Percentiles rank a stretch among this genome's conserved stretches.
These are phyloP conservation scores for Tenualosa thibaudeaui DNA, from an alignment of 2,797 vertebrate species.

Conservation along the genomic window DNA sequence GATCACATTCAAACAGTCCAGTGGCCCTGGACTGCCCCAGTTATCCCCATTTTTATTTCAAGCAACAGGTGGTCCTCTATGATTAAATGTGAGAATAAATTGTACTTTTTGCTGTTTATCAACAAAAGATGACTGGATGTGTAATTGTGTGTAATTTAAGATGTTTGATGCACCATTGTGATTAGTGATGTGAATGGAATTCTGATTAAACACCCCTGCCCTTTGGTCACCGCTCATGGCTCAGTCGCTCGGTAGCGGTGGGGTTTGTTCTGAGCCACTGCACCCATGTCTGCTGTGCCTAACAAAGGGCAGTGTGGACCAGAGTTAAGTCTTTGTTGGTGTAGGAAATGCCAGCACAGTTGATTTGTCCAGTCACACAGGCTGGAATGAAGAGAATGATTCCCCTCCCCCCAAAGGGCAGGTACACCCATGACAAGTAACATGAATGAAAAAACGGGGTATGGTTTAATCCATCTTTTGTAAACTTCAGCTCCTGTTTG, in stretches of 20 bases:
- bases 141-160: no score
- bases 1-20: background rate
- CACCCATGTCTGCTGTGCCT: background rate
- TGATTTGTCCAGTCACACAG: background rate
- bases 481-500: no score
- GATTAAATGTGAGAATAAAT: background rate
- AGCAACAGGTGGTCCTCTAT: background rate
- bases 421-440: background rate
- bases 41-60: background rate
- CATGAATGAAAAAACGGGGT: background rate
- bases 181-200: background rate
- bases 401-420: background rate
- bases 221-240: background rate
- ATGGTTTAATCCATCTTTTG: no score
- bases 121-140: no score
- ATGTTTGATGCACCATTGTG: background rate
- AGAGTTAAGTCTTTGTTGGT: conserved; percentile 31
- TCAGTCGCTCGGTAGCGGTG: background rate
- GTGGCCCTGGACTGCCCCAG: background rate
- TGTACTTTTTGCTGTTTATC: background rate
- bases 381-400: background rate
- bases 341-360: conserved; percentile 42
- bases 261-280: background rate
- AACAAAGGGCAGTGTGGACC: conserved; percentile 34
- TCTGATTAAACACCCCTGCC: background rate